Base-by-base conservation (phyloP, 2,797 vertebrate genomes). In the Xenentodon cancila region DNA sequence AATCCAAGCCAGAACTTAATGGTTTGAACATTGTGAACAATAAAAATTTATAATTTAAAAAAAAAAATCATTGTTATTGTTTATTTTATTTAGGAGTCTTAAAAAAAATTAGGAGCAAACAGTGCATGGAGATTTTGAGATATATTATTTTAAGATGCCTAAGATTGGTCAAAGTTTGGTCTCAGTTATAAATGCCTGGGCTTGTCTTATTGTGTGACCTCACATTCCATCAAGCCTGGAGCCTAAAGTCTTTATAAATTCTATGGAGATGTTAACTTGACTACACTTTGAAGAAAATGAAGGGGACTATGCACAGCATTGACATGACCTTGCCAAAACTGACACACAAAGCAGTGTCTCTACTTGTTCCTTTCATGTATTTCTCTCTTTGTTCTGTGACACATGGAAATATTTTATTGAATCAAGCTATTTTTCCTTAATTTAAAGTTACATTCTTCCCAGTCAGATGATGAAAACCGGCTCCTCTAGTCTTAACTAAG, bases 261-360 rank as follows among this genome's bases (percentile, higher is more conserved):
- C 79, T 65, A 73, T 46, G 61, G 75, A 84, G 85, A 79, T 59
- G 54, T 65, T 70, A 80, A 63, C 44, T 77, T 77, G 67, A 72
- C 76, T 79, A 77, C 57, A 44, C 84, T 89, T 84, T 89, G 80
- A 89, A 80, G 73, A 71, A 80, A 79, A 77, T 67, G 45, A 34
- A 84, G 75, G 72, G 68, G 62, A 65, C 68, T 59, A 64, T 75
- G 70, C 25, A 56, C 43, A 34, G 59, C 42, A 69, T 60, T 50
- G 22, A 19, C 65, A 68, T 75, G 82, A 82, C 80, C 75, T 80
- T 81, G 65, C 71, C 71, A 67, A 72, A 83, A 68, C 54, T 43
- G 59, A 76, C 69, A 59, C 58, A 49, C 17, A 43, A 15, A 60
- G 62, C 53, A 66, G 64, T 42, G 47, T 68, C 42, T 74, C 9